phyloP scores from a whole-genome alignment of 2,888 invertebrate genomes.

The Nemapogon koenigi region DNA sequence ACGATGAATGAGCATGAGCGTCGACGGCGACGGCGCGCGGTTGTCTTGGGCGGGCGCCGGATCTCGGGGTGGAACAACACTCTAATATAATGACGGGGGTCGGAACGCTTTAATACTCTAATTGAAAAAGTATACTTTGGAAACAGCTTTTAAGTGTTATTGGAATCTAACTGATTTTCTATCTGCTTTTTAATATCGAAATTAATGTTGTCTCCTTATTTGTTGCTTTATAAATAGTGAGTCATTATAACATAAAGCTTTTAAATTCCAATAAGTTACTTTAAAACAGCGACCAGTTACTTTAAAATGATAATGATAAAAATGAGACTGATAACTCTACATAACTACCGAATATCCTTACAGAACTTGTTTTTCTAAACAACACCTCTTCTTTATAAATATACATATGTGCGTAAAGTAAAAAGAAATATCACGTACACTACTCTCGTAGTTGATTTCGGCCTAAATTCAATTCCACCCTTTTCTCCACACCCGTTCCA shows the following conservation, averaged over 20 bases:
- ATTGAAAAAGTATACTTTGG: slow-evolving; percentile 61
- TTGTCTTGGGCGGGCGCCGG: slow-evolving; percentile 35
- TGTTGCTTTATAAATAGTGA: background rate
- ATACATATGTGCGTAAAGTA: slow-evolving; percentile 31
- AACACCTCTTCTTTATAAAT: background rate
- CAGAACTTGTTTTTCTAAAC: too few relatives aligned
- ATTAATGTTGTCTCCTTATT: background rate
- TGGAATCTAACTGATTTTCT: slow-evolving; percentile 23
- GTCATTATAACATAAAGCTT: background rate
- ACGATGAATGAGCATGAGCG: background rate
- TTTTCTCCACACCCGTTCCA: slow-evolving; percentile 43
- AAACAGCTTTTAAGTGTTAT: slow-evolving; percentile 52
- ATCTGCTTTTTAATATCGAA: background rate
- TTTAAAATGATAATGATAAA: background rate
- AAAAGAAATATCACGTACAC: slow-evolving; percentile 52
- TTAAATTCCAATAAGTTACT: background rate
- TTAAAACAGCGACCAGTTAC: background rate
- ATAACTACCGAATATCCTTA: too few relatives aligned
- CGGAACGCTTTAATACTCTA: slow-evolving; percentile 63
- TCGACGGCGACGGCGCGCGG: slow-evolving; percentile 19
- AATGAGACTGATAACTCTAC: background rate
- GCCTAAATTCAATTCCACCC: slow-evolving; percentile 60
- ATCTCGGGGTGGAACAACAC: slow-evolving; percentile 57
- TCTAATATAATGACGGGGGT: slow-evolving; percentile 63
- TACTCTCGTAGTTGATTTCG: slow-evolving; percentile 30